phyloP scores from a whole-genome alignment of 2,113 vertebrate genomes.

The Shinisaurus crocodilurus region DNA sequence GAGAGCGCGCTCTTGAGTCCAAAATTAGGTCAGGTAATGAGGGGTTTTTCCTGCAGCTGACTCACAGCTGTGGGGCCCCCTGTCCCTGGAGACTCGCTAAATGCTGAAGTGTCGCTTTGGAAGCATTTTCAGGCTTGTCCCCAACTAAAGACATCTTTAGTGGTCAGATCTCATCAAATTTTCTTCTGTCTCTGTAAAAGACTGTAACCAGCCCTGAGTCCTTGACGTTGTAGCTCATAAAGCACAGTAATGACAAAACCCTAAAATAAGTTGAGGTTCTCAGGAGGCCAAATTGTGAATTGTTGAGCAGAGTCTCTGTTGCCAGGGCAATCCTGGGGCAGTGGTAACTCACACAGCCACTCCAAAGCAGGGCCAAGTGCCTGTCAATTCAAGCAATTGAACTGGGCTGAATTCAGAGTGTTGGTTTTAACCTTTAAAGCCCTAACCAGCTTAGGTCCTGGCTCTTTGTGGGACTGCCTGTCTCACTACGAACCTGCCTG shows the following conservation, averaged over 20 bases:
- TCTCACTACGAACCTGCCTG: too few species aligned
- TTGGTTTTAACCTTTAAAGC: too few species aligned
- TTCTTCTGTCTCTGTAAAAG: neutral
- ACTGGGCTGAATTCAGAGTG: too few species aligned
- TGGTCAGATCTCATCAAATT: too few species aligned
- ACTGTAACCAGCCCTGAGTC: neutral
- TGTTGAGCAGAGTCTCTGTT: neutral
- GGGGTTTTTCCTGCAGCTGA: neutral
- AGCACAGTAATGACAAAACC: neutral
- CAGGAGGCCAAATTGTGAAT: too few species aligned
- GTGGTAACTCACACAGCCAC: neutral
- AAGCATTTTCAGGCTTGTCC: neutral
- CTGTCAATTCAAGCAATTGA: too few species aligned
- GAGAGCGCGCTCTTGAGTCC: neutral
- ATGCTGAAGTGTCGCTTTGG: neutral
- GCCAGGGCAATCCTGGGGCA: neutral
- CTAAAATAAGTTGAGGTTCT: neutral
- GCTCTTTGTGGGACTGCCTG: too few species aligned
- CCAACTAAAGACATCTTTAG: neutral
- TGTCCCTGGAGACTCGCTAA: neutral
- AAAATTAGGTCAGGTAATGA: neutral
- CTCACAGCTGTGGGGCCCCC: neutral
- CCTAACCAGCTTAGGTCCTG: too few species aligned
- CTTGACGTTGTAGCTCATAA: neutral
- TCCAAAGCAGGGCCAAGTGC: neutral